Evolutionary conservation across 2,113 vertebrate genomes (phyloP).

Genomic region (Elachura formosa): DNA sequence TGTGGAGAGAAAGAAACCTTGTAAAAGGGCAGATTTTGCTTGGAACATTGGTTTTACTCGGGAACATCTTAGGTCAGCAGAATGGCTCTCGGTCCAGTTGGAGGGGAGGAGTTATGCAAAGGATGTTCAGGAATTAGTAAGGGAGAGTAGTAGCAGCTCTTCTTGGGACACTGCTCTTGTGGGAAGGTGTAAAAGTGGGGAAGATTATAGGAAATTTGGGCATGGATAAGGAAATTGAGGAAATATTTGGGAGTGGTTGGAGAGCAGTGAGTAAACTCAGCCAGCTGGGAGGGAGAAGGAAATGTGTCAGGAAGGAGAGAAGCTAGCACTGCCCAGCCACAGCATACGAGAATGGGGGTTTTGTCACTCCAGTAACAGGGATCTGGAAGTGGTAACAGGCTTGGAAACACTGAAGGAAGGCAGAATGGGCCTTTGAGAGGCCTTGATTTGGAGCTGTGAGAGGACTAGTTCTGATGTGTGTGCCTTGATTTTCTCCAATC

Average conservation of each 20-base stretch:
- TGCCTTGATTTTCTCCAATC: not conserved
- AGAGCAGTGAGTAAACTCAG: not conserved
- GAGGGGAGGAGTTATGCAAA: not conserved
- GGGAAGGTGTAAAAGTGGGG: not conserved
- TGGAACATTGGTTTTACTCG: not conserved
- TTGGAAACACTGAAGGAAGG: not conserved
- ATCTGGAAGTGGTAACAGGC: not conserved
- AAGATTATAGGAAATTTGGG: not conserved
- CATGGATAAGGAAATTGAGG: not conserved
- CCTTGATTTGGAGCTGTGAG: not conserved
- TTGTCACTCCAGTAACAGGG: fast-evolving
- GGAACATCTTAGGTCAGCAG: not conserved
- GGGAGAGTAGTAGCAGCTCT: not conserved
- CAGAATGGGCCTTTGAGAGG: not conserved
- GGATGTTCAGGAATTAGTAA: not conserved
- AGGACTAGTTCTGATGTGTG: not conserved
- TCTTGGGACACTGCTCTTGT: not conserved
- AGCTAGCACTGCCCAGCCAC: not conserved
- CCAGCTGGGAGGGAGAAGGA: not conserved
- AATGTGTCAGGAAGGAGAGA: not conserved
- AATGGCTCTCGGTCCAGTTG: not conserved
- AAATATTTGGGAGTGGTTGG: not conserved
- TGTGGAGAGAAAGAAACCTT: not conserved
- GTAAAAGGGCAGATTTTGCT: not conserved
- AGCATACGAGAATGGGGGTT: not conserved